A percentile compares a stretch with the other conserved stretches of the same genome.
phyloP scores from a whole-genome alignment of 2,888 invertebrate species.

The Aplocera efformata region DNA sequence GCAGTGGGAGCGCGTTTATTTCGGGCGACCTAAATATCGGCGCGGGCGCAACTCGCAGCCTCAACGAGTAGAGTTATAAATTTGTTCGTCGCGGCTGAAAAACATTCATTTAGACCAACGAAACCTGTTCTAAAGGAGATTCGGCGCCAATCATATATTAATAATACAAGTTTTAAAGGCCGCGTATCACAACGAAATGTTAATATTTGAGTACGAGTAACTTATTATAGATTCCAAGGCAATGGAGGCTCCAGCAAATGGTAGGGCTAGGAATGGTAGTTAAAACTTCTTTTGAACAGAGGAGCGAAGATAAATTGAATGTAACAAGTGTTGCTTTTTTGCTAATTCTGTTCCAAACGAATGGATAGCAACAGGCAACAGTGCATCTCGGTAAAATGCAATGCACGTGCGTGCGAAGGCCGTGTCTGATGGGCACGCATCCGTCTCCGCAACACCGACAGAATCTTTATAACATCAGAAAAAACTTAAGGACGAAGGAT shows the following conservation, averaged over 20 bases:
- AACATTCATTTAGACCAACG: conserved; percentile 19
- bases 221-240: too few species aligned
- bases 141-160: conserved; percentile 18
- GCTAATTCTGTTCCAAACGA: conserved; percentile 18
- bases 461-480: conserved; percentile 55
- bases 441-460: conserved; percentile 47
- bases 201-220: conserved; percentile 1
- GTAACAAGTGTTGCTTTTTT: conserved; percentile 1
- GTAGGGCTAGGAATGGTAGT: not conserved
- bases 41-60: conserved; percentile 46
- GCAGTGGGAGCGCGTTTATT: conserved; percentile 62
- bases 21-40: conserved; percentile 75
- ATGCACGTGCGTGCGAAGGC: conserved; percentile 60
- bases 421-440: conserved; percentile 45
- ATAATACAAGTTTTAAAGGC: conserved; percentile 18
- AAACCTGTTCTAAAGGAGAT: conserved; percentile 20
- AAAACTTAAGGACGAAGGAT: conserved; percentile 38
- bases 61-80: conserved; percentile 39
- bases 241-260: not conserved
- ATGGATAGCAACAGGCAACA: conserved; percentile 42
- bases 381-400: conserved; percentile 47
- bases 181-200: conserved; percentile 11
- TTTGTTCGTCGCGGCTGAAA: conserved; percentile 38
- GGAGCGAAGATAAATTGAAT: conserved; percentile 7
- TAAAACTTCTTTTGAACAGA: not conserved